Evolutionary conservation across 2,888 invertebrate species (phyloP).

Genomic region (Tetramorium bicarinatum): DNA sequence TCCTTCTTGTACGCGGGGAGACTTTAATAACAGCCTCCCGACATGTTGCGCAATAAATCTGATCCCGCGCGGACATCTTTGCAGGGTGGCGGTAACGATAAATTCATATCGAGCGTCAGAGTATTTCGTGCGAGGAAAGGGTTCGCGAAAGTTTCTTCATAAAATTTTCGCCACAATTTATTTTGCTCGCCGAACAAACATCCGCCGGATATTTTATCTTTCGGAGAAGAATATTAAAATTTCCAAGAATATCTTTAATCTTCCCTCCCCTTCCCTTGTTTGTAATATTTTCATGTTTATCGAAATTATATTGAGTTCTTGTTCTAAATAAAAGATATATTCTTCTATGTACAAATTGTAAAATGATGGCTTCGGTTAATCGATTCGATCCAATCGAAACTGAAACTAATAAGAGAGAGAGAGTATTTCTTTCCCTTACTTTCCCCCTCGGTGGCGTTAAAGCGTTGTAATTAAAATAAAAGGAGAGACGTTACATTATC

Average conservation of each 20-base stretch:
- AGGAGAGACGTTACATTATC: slow-evolving; percentile 16
- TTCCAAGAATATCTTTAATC: not conserved
- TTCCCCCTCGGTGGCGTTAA: slow-evolving; percentile 30
- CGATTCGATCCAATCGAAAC: not conserved
- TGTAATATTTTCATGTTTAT: not conserved
- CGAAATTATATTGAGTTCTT: not conserved
- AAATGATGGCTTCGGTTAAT: not conserved
- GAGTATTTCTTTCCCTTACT: slow-evolving; percentile 13
- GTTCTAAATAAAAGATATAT: too few relatives aligned
- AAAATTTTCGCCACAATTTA: slow-evolving; percentile 17
- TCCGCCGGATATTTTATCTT: not conserved
- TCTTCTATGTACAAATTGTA: not conserved
- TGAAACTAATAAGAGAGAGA: not conserved
- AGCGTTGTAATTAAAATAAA: slow-evolving; percentile 46
- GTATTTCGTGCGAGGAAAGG: not conserved
- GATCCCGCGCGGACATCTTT: slow-evolving; percentile 21
- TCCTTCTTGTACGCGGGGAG: slow-evolving; percentile 3
- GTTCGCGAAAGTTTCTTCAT: not conserved
- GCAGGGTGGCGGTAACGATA: slow-evolving; percentile 13
- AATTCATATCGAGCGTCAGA: slow-evolving; percentile 20
- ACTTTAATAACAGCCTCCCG: slow-evolving; percentile 42
- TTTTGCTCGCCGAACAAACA: not conserved
- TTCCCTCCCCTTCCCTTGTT: too few relatives aligned
- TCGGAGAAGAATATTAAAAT: not conserved
- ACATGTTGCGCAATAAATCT: slow-evolving; percentile 42